phyloP scores from a whole-genome alignment of 2,888 invertebrate genomes.

The Cantharis flavilabris region DNA sequence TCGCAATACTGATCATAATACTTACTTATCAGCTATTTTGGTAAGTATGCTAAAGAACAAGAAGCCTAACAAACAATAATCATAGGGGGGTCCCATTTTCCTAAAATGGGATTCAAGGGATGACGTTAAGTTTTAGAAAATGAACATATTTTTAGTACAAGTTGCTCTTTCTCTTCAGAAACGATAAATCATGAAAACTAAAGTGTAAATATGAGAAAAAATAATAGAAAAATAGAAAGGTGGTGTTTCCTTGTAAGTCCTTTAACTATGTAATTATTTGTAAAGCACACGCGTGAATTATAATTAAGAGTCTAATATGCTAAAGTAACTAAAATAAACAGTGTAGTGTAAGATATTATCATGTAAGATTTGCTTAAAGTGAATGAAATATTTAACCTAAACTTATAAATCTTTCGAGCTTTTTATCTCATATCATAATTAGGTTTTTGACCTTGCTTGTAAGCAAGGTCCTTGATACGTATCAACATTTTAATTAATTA shows the following conservation, averaged over 20 bases:
- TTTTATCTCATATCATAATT: constrained; percentile 43
- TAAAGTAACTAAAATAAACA: not conserved
- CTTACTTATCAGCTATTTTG: too few species aligned
- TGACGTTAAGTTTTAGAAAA: too few species aligned
- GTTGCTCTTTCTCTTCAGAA: too few species aligned
- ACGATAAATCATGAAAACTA: too few species aligned
- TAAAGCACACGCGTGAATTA: not conserved
- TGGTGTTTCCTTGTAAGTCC: not conserved
- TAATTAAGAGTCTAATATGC: not conserved
- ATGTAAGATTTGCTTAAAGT: not conserved
- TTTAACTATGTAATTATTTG: not conserved
- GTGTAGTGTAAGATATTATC: not conserved
- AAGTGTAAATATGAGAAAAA: not conserved
- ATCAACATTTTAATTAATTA: constrained; percentile 50
- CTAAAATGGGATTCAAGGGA: too few species aligned
- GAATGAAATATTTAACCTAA: constrained; percentile 2
- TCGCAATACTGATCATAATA: too few species aligned
- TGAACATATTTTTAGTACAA: too few species aligned
- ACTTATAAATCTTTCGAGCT: constrained; percentile 22
- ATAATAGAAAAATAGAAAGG: not conserved
- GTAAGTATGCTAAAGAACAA: too few species aligned
- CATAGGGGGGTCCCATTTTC: too few species aligned
- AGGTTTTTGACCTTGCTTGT: constrained; percentile 47
- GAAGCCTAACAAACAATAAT: too few species aligned
- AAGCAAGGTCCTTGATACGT: constrained; percentile 41